Evolutionary conservation across 2,113 vertebrate species (phyloP).

Genomic region (Corythornis madagascariensis): DNA sequence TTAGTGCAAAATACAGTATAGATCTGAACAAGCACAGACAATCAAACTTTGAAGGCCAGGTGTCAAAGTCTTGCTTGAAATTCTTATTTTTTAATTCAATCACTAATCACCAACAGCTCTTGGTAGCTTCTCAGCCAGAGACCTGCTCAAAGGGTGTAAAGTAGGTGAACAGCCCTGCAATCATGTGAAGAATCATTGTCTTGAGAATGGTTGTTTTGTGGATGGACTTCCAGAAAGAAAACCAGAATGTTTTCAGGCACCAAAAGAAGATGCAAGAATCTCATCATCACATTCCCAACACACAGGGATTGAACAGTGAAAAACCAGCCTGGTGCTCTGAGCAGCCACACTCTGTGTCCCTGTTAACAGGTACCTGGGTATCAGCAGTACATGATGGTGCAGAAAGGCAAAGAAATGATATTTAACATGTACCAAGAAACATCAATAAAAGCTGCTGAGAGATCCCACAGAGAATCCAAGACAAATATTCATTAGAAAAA

Average conservation of each 20-base stretch:
- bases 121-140: not conserved
- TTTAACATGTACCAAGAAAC: constrained; percentile 53
- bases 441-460: constrained; percentile 58
- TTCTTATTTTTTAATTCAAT: constrained; percentile 13
- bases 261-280: not conserved
- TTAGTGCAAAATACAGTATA: not conserved
- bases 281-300: not conserved
- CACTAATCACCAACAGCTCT: constrained; percentile 8
- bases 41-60: not conserved
- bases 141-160: not conserved
- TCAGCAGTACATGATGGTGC: constrained; percentile 20
- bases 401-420: constrained; percentile 40
- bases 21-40: not conserved
- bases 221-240: not conserved
- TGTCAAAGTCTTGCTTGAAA: not conserved
- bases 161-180: not conserved
- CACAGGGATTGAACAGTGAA: not conserved
- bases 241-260: not conserved
- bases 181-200: not conserved
- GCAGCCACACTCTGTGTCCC: not conserved
- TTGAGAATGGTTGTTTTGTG: not conserved
- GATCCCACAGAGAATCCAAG: constrained; percentile 44
- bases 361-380: constrained; percentile 37
- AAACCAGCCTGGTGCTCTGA: not conserved
- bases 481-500: constrained; percentile 64